phyloP scores from a whole-genome alignment of 2,888 invertebrate genomes.

The Eristalinus sepulchralis region DNA sequence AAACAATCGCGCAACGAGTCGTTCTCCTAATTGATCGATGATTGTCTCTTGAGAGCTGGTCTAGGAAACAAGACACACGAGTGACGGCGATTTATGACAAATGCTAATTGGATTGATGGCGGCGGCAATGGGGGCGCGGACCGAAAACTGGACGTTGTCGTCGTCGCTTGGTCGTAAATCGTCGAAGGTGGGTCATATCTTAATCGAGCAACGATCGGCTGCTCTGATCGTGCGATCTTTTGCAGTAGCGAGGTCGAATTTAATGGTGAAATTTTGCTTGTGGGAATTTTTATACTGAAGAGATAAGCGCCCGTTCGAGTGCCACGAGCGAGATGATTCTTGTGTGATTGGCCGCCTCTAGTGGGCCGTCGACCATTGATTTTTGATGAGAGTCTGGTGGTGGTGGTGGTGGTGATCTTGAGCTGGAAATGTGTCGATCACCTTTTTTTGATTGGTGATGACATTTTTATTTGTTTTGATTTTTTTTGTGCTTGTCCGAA shows the following conservation, averaged over 20 bases:
- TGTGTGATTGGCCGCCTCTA: neutral
- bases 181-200: neutral
- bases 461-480: too few species aligned
- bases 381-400: neutral
- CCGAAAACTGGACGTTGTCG: neutral
- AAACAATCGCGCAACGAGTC: conserved; percentile 7
- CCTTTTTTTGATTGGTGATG: neutral
- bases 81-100: neutral
- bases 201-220: neutral
- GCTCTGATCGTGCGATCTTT: neutral
- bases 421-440: neutral
- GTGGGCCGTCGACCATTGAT: neutral
- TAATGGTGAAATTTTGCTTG: neutral
- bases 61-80: neutral
- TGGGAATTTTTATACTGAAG: neutral
- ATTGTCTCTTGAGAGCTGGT: neutral
- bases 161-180: neutral
- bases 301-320: neutral
- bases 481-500: too few species aligned
- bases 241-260: neutral
- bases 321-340: neutral
- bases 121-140: neutral
- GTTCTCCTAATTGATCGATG: conserved; percentile 16
- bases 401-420: neutral
- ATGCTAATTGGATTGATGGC: neutral